Evolutionary conservation across 2,888 invertebrate species (phyloP).

Genomic region (Campaea margaritaria): DNA sequence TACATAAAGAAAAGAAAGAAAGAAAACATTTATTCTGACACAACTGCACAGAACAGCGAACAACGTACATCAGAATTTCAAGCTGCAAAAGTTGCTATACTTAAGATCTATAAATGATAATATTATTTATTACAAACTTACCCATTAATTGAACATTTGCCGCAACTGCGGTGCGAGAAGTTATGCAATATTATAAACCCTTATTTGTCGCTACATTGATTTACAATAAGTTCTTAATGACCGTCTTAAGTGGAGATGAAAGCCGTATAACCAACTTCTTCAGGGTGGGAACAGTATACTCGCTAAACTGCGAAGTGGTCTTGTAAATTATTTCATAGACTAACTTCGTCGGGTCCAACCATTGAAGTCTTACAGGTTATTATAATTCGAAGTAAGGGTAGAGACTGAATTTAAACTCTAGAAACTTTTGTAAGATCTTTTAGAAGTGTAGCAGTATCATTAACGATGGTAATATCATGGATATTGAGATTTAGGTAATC

Average conservation of each 20-base stretch:
- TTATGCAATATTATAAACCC: constrained; percentile 67
- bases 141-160: constrained; percentile 69
- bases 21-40: too few species aligned
- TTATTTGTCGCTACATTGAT: constrained; percentile 69
- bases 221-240: constrained; percentile 60
- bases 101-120: constrained; percentile 14
- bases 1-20: too few species aligned
- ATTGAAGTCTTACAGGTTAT: constrained; percentile 7
- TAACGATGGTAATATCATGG: too few species aligned
- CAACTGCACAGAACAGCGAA: too few species aligned
- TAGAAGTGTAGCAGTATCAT: too few species aligned
- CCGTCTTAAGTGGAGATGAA: constrained; percentile 40
- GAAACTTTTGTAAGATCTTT: background rate
- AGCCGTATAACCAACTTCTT: constrained; percentile 23
- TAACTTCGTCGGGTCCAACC: constrained; percentile 24
- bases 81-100: too few species aligned
- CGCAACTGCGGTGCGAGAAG: constrained; percentile 56
- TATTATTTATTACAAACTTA: constrained; percentile 62
- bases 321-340: constrained; percentile 23
- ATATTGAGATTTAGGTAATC: too few species aligned
- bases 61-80: too few species aligned
- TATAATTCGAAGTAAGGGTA: background rate
- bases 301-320: constrained; percentile 23
- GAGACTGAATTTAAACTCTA: background rate
- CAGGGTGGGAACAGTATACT: constrained; percentile 19